Evolutionary conservation across 2,888 invertebrate genomes (phyloP), one percentile per base, ranked within the genome.

Genomic region (Syrista parreyssii): DNA sequence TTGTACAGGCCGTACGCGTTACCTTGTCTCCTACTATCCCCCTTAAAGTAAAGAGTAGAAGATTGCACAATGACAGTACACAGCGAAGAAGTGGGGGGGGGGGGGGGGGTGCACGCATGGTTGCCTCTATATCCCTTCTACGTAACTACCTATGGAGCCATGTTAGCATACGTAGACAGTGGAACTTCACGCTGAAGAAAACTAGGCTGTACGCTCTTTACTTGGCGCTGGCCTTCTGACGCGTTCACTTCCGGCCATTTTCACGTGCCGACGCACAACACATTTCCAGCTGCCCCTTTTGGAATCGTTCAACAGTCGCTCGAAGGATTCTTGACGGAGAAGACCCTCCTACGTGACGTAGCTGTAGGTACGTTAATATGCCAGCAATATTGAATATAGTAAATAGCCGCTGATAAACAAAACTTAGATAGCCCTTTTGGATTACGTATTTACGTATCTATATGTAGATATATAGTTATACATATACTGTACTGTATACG

Each of bases 211-310:
- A 68, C 40, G 76, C 76, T 74, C 76, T 77, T 82, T 80, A 82
- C 68, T 76, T 77, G 77, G 78, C 80, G 80, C 76, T 77, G n/a
- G 75, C 76, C 76, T 75, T 77, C 76, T 77, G 76, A 74, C 79
- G 76, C 68, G 73, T 75, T 23, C 76, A 78, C 77, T 77, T 82
- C 78, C 78, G 72, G 80, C 77, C 68, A 23, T 9, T 76, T 36
- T 73, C 55, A 73, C 23, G 36, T 32, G 36, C 71, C 69, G 23
- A 69, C 69, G 74, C 30, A 11, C 75, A 72, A 72, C 55, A 31
- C 74, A 40, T 75, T 12, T 77, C 34, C 74, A 40, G n/a, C 35
- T 32, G 68, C 2, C 32, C 15, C 74, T 75, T 76, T n/a, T 74
- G 76, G n/a, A 36, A n/a, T 30, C 40, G 33, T 23, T 15, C 23